Evolutionary conservation across 2,113 vertebrate genomes (phyloP).

Genomic region (Alexandromys fortis): DNA sequence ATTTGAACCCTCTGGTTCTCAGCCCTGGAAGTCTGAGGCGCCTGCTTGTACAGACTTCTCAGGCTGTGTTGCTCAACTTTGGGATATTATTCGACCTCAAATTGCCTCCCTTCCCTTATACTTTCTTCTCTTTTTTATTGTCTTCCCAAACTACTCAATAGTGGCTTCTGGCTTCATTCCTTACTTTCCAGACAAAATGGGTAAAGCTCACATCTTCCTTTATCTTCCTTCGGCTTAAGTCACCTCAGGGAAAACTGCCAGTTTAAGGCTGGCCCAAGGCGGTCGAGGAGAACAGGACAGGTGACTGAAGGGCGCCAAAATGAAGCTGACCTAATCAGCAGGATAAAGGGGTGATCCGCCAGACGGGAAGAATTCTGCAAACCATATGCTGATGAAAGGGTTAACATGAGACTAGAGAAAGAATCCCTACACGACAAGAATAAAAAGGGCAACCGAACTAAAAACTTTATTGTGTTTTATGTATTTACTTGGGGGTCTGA

Average conservation of each 20-base stretch:
- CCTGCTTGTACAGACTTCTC: slow-evolving; percentile 51
- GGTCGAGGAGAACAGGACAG: background rate
- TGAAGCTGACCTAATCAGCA: background rate
- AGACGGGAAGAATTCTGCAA: background rate
- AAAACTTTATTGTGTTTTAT: background rate
- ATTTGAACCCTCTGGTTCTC: slow-evolving; percentile 46
- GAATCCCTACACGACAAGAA: background rate
- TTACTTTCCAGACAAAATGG: slow-evolving; percentile 33
- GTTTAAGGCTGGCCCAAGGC: background rate
- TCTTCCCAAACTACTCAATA: background rate
- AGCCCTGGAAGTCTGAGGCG: background rate
- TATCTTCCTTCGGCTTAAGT: background rate
- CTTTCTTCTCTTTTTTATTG: slow-evolving; percentile 49
- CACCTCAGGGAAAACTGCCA: background rate
- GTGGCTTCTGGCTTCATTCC: slow-evolving; percentile 2
- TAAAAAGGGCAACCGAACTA: background rate
- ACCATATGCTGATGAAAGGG: background rate
- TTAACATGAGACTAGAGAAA: background rate
- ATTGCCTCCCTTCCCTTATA: slow-evolving; percentile 33
- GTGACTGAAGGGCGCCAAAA: background rate
- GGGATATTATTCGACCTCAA: slow-evolving; percentile 58
- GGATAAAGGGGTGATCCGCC: background rate
- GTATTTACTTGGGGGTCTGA: background rate
- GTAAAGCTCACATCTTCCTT: background rate
- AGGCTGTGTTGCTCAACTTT: slow-evolving; percentile 1